phyloP scores from a whole-genome alignment of 1,140 invertebrate species.

The Macrotrachela quadricornifera region DNA sequence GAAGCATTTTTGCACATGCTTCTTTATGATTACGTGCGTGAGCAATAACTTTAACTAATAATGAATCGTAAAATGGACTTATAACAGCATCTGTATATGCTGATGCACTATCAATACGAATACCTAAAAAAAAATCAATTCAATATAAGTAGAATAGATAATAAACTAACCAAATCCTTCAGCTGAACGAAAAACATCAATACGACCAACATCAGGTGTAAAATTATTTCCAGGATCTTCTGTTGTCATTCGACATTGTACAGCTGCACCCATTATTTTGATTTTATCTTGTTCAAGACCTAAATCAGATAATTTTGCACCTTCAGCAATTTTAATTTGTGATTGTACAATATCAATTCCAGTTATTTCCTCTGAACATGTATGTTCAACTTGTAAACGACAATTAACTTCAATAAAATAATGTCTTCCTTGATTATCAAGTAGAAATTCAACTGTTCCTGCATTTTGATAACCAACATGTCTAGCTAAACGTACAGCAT shows the following conservation, averaged over 20 bases:
- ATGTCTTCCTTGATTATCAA: constrained; percentile 65
- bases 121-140: not conserved
- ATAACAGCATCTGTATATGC: constrained; percentile 7
- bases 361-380: constrained; percentile 95
- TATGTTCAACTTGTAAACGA: constrained; percentile 92
- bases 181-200: constrained; percentile 44
- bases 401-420: constrained; percentile 99
- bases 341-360: constrained; percentile 91
- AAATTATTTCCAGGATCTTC: constrained; percentile 93
- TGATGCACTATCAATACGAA: constrained; percentile 6
- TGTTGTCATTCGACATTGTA: constrained; percentile 93
- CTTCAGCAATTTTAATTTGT: constrained; percentile 83
- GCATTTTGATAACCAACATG: constrained; percentile 84
- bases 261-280: constrained; percentile 57
- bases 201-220: constrained; percentile 86
- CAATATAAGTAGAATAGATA: no score
- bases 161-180: not conserved
- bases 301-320: constrained; percentile 73
- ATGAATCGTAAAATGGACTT: constrained; percentile 5
- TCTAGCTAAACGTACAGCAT: constrained; percentile 65
- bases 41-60: constrained; percentile 75
- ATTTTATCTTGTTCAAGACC: constrained; percentile 72
- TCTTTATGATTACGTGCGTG: constrained; percentile 67
- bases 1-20: constrained; percentile 81
- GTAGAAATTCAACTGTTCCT: constrained; percentile 90